phyloP scores from a whole-genome alignment of 2,113 vertebrate species.

The Crypturellus undulatus region DNA sequence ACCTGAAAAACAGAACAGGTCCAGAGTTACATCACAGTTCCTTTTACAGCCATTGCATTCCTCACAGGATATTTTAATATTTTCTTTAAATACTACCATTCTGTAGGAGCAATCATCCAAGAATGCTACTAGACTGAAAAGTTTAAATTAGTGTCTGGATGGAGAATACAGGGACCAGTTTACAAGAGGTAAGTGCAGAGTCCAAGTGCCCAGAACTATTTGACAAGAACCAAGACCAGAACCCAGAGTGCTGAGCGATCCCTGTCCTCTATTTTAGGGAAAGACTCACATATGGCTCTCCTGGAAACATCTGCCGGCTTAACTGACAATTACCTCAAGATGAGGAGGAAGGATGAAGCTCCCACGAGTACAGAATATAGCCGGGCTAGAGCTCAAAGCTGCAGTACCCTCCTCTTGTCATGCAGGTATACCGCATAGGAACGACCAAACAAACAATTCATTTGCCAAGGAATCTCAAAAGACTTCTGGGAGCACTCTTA shows the following conservation, averaged over 20 bases:
- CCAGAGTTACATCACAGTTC: rapidly evolving
- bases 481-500: background rate
- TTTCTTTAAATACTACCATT: background rate
- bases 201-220: background rate
- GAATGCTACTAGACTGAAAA: background rate
- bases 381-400: background rate
- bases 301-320: background rate
- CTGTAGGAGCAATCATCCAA: background rate
- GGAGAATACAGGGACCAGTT: rapidly evolving
- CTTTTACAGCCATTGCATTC: rapidly evolving
- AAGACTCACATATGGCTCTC: background rate
- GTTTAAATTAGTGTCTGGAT: background rate
- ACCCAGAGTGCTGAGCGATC: background rate
- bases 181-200: background rate
- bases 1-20: slow-evolving; percentile 76
- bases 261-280: background rate
- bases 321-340: background rate
- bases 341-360: background rate
- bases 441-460: background rate
- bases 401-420: rapidly evolving
- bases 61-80: background rate
- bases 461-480: background rate
- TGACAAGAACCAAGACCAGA: background rate
- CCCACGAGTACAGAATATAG: rapidly evolving
- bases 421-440: background rate